Evolutionary conservation across 2,888 invertebrate genomes (phyloP), one percentile per base, ranked within the genome.

Genomic region (Encarsia formosa): DNA sequence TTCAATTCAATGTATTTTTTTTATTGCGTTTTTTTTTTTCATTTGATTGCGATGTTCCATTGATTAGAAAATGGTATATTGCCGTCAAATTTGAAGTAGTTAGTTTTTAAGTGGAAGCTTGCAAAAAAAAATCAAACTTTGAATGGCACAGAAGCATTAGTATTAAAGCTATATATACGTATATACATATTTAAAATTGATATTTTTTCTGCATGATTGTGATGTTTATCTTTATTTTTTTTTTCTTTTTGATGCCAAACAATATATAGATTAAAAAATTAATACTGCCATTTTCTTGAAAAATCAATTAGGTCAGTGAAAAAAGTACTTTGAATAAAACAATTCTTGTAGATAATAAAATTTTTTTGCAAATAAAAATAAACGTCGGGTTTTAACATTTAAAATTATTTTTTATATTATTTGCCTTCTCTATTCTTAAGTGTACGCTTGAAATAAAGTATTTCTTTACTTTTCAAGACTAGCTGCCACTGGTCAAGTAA

Each of bases 371-470:
- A 15, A 15, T 37, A 13, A 19, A 37, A 8, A 8, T 4, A 6
- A 18, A 19, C 37, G 41, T 34, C 40, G 41, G 22, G 45, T 43
- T 52, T 55, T 22, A 31, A 18, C 32, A 26, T 51, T 54, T 41
- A 32, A 51, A 55, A 47, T 54, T 47, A 39, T 40, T 51, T 51
- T 54, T 31, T 44, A 48, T 44, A 44, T 54, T 51, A 51, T 60
- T 57, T 5, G 40, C 45, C 48, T 13, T 52, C 43, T 45, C 46
- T 39, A n/a, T n/a, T n/a, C n/a, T 61, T 62, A 58, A 61, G 58
- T 61, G n/a, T 63, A 59, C 58, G 64, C 64, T 63, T 63, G 50
- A 58, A 61, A 63, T 62, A 59, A 61, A 60, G 58, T 61, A 60
- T 58, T 59, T 63, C 59, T 55, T n/a, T n/a, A 63, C 64, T 66